Evolutionary conservation across 2,113 vertebrate genomes (phyloP).

Genomic region (Lasiurus borealis): DNA sequence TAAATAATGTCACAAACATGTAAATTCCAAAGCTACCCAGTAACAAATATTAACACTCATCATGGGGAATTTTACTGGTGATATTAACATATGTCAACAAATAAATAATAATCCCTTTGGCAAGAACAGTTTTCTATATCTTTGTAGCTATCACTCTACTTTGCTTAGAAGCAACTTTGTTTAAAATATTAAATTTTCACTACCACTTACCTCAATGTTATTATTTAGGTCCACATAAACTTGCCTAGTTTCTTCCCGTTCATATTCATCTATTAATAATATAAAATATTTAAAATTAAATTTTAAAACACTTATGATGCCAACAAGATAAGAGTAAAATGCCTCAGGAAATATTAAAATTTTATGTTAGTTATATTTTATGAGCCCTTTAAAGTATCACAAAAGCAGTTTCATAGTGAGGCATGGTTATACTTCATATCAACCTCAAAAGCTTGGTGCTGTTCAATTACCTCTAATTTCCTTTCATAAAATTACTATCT

Average conservation of each 20-base stretch:
- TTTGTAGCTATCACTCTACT: slow-evolving; percentile 25
- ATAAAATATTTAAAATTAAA: slow-evolving; percentile 72
- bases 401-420: not conserved
- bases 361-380: slow-evolving; percentile 14
- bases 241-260: slow-evolving; percentile 93
- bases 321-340: slow-evolving; percentile 48
- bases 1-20: slow-evolving; percentile 1
- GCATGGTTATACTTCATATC: not conserved
- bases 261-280: slow-evolving; percentile 92
- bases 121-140: not conserved
- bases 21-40: slow-evolving; percentile 39
- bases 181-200: slow-evolving; percentile 67
- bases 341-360: slow-evolving; percentile 51
- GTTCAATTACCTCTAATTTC: not conserved
- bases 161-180: slow-evolving; percentile 34
- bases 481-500: not conserved
- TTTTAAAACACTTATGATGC: slow-evolving; percentile 27
- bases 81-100: slow-evolving; percentile 38
- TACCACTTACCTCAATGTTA: slow-evolving; percentile 90
- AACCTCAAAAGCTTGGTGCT: slow-evolving; percentile 16
- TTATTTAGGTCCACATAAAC: slow-evolving; percentile 90
- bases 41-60: slow-evolving; percentile 51
- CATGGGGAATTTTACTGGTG: slow-evolving; percentile 43
- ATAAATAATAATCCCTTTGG: slow-evolving; percentile 30
- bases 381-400: slow-evolving; percentile 30